Conservation (phyloP, 2,113 vertebrate species). For the Psophia crepitans region DNA sequence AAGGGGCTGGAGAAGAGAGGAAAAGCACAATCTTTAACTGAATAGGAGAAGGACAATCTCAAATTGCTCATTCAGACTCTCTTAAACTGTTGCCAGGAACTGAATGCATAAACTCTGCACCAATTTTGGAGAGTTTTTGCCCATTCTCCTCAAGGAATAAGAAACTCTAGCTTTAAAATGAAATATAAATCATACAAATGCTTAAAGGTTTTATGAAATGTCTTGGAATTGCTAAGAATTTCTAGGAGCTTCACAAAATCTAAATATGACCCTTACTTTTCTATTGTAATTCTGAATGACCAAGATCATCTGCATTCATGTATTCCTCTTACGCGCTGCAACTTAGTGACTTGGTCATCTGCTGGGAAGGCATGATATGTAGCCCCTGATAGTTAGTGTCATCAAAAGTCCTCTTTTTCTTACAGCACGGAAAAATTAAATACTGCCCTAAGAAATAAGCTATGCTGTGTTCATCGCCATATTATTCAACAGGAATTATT, state of each 20-base stretch:
- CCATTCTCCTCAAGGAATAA: background rate
- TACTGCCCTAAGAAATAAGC: background rate
- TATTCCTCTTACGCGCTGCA: background rate
- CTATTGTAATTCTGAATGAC: background rate
- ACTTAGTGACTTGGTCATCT: background rate
- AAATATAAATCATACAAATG: background rate
- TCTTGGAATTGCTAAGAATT: background rate
- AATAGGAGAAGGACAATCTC: background rate
- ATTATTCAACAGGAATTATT: background rate
- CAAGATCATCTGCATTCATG: background rate
- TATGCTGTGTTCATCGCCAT: background rate
- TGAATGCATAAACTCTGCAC: background rate
- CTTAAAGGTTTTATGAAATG: background rate
- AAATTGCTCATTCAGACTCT: background rate
- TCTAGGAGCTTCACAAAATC: background rate
- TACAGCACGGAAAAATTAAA: background rate
- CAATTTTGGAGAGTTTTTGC: background rate
- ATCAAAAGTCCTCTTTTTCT: background rate
- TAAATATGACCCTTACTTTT: background rate
- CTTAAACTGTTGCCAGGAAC: background rate
- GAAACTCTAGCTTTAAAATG: background rate
- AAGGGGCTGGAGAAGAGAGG: background rate
- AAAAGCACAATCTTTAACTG: background rate
- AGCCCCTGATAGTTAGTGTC: background rate
- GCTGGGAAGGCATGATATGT: background rate